Evolutionary conservation across 2,113 vertebrate species (phyloP).

Genomic region (Eubucco bourcierii): DNA sequence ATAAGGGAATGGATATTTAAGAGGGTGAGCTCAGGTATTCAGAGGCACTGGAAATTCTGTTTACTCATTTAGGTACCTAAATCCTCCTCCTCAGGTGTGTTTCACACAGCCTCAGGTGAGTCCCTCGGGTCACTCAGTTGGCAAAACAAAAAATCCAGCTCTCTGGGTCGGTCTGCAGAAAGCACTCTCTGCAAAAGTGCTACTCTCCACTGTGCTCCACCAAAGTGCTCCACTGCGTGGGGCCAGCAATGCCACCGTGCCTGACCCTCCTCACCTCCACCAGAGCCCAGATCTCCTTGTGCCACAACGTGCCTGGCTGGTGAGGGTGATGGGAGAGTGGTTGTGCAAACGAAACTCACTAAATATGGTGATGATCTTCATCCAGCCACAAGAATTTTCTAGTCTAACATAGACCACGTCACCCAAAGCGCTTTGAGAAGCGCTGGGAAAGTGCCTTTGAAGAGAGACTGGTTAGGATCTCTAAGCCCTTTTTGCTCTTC

Average conservation of each 20-base stretch:
- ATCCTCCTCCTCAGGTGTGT: background rate
- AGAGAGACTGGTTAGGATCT: background rate
- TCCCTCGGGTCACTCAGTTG: background rate
- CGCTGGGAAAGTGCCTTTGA: background rate
- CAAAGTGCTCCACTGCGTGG: fast-evolving
- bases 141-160: background rate
- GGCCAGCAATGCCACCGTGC: background rate
- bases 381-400: background rate
- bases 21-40: background rate
- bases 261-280: fast-evolving
- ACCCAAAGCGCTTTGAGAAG: background rate
- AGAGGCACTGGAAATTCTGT: background rate
- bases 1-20: conserved; percentile 8
- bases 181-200: background rate
- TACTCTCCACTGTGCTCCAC: background rate
- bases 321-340: background rate
- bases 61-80: background rate
- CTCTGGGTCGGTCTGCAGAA: background rate
- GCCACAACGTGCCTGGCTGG: fast-evolving
- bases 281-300: background rate
- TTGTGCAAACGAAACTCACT: background rate
- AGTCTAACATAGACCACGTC: background rate
- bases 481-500: background rate
- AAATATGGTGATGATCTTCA: background rate
- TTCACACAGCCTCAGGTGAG: background rate